A percentile compares a stretch with the other conserved stretches of the same genome.
phyloP scores from a whole-genome alignment of 1,140 invertebrate species.

The Drosophila parvula region DNA sequence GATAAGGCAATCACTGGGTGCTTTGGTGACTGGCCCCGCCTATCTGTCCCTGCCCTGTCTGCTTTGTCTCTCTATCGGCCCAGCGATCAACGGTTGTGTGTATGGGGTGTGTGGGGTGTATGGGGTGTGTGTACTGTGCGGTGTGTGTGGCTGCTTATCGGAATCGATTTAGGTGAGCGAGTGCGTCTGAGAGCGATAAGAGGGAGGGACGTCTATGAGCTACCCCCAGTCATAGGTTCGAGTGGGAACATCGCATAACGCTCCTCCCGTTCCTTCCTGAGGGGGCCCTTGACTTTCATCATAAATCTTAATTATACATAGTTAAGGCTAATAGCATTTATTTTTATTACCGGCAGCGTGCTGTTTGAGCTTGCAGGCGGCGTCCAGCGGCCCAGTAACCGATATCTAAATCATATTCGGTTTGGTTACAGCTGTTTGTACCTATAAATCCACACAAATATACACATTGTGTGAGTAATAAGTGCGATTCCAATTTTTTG shows the following conservation, averaged over 20 bases:
- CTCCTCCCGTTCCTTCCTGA: no score
- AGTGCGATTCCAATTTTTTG: no score
- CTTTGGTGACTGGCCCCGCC: constrained; percentile 14
- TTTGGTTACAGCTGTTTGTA: no score
- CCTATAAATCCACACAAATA: no score
- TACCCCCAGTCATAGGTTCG: neutral
- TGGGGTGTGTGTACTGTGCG: neutral
- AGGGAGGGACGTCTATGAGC: constrained; percentile 2
- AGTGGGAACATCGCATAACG: neutral
- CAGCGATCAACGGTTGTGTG: constrained; percentile 13
- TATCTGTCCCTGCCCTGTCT: constrained; percentile 25
- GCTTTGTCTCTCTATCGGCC: constrained; percentile 5
- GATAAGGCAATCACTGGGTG: constrained; percentile 36
- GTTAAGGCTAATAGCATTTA: constrained; percentile 39
- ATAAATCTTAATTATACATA: constrained; percentile 66
- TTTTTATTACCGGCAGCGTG: constrained; percentile 11
- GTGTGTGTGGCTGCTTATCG: constrained; percentile 17
- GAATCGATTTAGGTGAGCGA: constrained; percentile 39
- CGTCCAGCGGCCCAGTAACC: constrained; percentile 29
- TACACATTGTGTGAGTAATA: no score
- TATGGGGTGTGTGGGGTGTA: neutral
- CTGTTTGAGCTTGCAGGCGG: neutral
- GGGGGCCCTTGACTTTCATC: constrained; percentile 57
- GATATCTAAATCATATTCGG: constrained; percentile 42
- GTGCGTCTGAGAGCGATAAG: constrained; percentile 33